Conservation (phyloP, 2,888 invertebrate genomes). For the Ptilodon capucinus region DNA sequence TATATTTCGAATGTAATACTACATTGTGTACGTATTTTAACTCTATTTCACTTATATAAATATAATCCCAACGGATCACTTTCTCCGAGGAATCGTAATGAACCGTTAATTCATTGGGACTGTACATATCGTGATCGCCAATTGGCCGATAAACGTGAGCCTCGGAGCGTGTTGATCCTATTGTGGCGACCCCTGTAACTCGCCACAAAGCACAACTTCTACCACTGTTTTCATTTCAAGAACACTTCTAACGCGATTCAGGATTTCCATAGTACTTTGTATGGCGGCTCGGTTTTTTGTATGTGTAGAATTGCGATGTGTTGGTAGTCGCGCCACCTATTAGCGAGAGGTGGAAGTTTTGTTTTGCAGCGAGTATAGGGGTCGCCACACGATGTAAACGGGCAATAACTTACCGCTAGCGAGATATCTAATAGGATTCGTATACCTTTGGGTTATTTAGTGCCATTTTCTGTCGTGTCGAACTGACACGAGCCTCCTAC, state of each 20-base stretch:
- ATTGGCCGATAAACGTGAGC: conserved; percentile 38
- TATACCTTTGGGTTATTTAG: conserved; percentile 54
- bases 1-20: conserved; percentile 21
- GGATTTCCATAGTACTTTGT: too few relatives aligned
- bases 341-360: too few relatives aligned
- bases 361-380: too few relatives aligned
- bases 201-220: too few relatives aligned
- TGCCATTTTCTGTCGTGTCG: conserved; percentile 66
- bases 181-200: too few relatives aligned
- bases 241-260: too few relatives aligned
- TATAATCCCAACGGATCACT: conserved; percentile 15
- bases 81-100: conserved; percentile 23
- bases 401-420: conserved; percentile 30
- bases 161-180: conserved; percentile 27
- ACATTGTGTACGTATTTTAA: conserved; percentile 21
- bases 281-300: too few relatives aligned
- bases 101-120: conserved; percentile 32
- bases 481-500: conserved; percentile 24
- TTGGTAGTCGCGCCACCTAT: too few relatives aligned
- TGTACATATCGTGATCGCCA: conserved; percentile 49
- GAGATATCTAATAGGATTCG: conserved; percentile 35
- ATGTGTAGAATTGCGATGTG: too few relatives aligned
- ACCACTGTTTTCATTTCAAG: too few relatives aligned
- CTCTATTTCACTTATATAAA: conserved; percentile 26
- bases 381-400: too few relatives aligned